phyloP scores from a whole-genome alignment of 1,140 invertebrate species.

The Cotesia chilonis region DNA sequence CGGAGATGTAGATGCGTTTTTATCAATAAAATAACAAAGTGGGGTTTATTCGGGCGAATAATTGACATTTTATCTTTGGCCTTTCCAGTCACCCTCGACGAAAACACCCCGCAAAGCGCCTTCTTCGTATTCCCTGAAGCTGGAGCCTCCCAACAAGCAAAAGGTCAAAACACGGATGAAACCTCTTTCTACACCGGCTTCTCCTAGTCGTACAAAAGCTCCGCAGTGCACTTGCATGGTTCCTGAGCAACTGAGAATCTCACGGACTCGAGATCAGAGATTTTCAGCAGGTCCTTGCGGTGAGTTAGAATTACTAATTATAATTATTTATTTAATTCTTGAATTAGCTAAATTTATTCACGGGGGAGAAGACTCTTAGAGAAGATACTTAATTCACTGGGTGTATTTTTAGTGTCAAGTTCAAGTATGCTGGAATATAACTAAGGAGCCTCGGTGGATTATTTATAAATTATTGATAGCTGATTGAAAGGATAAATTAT shows the following conservation, averaged over 20 bases:
- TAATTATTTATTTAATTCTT: no score
- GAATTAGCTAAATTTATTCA: no score
- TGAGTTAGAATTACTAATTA: conserved; percentile 36
- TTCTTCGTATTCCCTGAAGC: conserved; percentile 93
- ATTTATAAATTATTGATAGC: conserved; percentile 1
- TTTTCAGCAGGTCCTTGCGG: conserved; percentile 71
- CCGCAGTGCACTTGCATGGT: conserved; percentile 96
- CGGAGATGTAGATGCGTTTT: conserved; percentile 5
- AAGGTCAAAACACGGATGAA: conserved; percentile 84
- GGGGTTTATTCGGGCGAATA: conserved; percentile 24
- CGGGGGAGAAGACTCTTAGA: no score
- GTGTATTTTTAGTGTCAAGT: no score
- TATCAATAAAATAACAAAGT: conserved; percentile 12
- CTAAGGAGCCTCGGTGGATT: no score
- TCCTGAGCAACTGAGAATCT: conserved; percentile 86
- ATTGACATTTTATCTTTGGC: conserved; percentile 36
- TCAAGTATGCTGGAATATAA: no score
- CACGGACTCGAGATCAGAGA: conserved; percentile 81
- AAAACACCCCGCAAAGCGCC: conserved; percentile 97
- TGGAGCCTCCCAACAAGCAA: conserved; percentile 87
- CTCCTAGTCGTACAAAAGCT: conserved; percentile 86
- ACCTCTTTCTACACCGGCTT: conserved; percentile 92
- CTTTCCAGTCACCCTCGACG: conserved; percentile 90
- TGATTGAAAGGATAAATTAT: conserved; percentile 7
- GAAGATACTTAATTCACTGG: no score